Conservation (phyloP, 2,888 invertebrate genomes). For the Zaprionus bogoriensis region DNA sequence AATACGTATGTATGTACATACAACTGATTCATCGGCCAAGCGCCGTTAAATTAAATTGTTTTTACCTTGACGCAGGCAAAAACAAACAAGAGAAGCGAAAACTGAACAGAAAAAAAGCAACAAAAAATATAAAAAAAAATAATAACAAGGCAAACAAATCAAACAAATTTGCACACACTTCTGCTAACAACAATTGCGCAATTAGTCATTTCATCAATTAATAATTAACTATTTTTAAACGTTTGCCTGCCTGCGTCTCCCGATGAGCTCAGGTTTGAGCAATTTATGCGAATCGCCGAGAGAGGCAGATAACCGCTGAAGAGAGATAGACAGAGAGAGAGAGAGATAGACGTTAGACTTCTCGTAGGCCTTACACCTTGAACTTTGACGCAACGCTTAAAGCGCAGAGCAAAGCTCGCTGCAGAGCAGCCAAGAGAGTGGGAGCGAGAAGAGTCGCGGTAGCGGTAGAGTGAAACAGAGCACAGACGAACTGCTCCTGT, state of each 20-base stretch:
- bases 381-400: no score
- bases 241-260: conserved; percentile 19
- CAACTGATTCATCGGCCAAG: conserved; percentile 46
- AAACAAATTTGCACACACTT: conserved; percentile 35
- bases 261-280: conserved; percentile 55
- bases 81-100: conserved; percentile 1
- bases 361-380: conserved; percentile 59
- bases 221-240: conserved; percentile 71
- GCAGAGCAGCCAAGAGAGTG: background rate
- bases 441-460: background rate
- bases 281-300: conserved; percentile 32
- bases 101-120: conserved; percentile 3
- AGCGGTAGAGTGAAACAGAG: no score
- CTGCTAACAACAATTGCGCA: conserved; percentile 41
- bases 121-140: background rate
- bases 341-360: conserved; percentile 43
- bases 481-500: background rate
- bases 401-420: conserved; percentile 45
- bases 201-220: conserved; percentile 72
- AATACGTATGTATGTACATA: no score
- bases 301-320: conserved; percentile 9
- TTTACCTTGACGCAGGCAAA: conserved; percentile 47
- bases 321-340: conserved; percentile 9
- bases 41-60: conserved; percentile 49
- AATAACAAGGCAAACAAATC: background rate